Evolutionary conservation across 2,888 invertebrate genomes (phyloP).

Genomic region (Halocaridina rubra): DNA sequence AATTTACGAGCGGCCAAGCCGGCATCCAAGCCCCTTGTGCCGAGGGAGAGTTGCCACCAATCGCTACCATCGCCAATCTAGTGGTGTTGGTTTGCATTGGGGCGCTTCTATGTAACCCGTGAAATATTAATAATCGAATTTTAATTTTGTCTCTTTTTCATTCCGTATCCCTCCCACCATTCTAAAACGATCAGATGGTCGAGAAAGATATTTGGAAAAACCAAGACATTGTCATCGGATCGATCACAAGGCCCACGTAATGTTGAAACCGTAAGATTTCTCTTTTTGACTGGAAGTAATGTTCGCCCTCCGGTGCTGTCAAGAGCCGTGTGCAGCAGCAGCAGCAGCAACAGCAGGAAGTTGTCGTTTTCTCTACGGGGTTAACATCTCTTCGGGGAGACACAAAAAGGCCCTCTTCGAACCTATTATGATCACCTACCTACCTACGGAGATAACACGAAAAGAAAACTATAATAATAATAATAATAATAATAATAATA

Average conservation of each 20-base stretch:
- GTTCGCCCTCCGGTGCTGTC: conserved; percentile 47
- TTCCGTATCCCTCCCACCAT: too few species aligned
- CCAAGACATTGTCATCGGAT: conserved; percentile 47
- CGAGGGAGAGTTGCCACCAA: conserved; percentile 44
- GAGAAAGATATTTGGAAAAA: background rate
- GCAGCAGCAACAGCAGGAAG: conserved; percentile 10
- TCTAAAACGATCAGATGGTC: too few species aligned
- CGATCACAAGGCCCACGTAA: conserved; percentile 59
- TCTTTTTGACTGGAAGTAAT: conserved; percentile 56
- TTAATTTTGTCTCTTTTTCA: too few species aligned
- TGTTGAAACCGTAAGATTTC: conserved; percentile 60
- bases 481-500: too few species aligned
- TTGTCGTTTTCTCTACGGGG: background rate
- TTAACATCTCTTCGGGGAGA: background rate
- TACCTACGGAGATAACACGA: too few species aligned
- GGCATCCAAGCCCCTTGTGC: conserved; percentile 50
- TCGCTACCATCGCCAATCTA: conserved; percentile 38
- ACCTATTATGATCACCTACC: too few species aligned
- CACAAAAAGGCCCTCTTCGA: too few species aligned
- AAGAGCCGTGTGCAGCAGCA: conserved; percentile 22
- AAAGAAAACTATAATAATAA: too few species aligned
- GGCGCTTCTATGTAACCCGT: background rate
- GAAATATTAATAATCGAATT: too few species aligned
- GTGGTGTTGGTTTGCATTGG: background rate
- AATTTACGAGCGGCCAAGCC: conserved; percentile 43